Conservation (phyloP, 2,113 vertebrate species). For the Forbesichthys papilliferus region DNA sequence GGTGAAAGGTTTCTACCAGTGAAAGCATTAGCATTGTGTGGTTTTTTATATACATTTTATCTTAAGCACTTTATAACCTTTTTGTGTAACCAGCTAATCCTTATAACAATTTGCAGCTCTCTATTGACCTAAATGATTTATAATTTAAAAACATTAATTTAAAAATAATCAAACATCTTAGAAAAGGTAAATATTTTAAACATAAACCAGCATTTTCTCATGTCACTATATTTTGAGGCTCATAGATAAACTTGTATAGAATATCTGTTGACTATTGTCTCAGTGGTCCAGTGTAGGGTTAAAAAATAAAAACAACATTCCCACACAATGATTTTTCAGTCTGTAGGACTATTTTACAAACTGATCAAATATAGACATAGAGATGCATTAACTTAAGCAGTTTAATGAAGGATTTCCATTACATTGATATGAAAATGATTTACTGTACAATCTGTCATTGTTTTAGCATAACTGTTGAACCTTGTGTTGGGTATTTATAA, state of each 20-base stretch:
- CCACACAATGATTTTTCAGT: slow-evolving; percentile 54
- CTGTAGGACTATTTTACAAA: slow-evolving; percentile 36
- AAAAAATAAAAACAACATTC: slow-evolving; percentile 52
- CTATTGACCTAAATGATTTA: slow-evolving; percentile 59
- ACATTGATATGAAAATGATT: slow-evolving; percentile 87
- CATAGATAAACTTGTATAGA: slow-evolving; percentile 57
- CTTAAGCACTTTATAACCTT: slow-evolving; percentile 84
- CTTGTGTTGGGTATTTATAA: slow-evolving; percentile 75
- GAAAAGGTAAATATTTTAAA: slow-evolving; percentile 38
- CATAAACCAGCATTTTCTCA: slow-evolving; percentile 44
- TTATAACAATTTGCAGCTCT: slow-evolving; percentile 65
- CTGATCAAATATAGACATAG: slow-evolving; percentile 39
- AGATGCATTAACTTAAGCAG: slow-evolving; percentile 33
- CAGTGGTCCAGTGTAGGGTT: slow-evolving; percentile 63
- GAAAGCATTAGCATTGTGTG: slow-evolving; percentile 61
- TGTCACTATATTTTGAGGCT: slow-evolving; percentile 52
- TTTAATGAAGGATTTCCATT: slow-evolving; percentile 64
- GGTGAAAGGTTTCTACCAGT: slow-evolving; percentile 38
- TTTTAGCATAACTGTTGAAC: slow-evolving; percentile 68
- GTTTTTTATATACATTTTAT: slow-evolving; percentile 79
- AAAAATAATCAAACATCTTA: slow-evolving; percentile 40
- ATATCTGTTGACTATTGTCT: slow-evolving; percentile 55
- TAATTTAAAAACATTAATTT: slow-evolving; percentile 48
- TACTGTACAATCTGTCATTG: slow-evolving; percentile 72
- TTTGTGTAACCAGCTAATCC: slow-evolving; percentile 73